Conservation (phyloP, 2,888 invertebrate species). For the Willowsia nigromaculata region DNA sequence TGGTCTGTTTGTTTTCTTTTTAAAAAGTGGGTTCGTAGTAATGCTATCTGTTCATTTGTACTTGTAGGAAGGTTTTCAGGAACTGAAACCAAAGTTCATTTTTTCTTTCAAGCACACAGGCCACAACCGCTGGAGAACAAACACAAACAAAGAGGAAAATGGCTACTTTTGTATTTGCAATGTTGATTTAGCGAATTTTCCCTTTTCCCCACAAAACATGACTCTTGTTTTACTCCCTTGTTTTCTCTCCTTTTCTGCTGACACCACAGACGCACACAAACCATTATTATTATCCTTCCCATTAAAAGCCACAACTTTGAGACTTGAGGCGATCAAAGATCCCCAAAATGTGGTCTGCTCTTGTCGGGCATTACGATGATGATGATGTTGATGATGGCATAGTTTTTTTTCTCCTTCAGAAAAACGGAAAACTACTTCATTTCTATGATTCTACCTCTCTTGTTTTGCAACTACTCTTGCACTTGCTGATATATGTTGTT, state of each 20-base stretch:
- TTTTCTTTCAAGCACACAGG: not conserved
- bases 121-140: too few relatives aligned
- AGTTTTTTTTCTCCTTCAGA: not conserved
- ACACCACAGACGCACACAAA: too few relatives aligned
- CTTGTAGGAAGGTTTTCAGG: too few relatives aligned
- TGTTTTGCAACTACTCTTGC: too few relatives aligned
- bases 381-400: too few relatives aligned
- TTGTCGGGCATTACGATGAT: not conserved
- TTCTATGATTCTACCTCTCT: too few relatives aligned
- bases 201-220: not conserved
- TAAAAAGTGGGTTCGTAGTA: too few relatives aligned
- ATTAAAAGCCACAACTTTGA: not conserved
- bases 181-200: not conserved
- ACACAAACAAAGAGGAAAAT: not conserved
- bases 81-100: too few relatives aligned
- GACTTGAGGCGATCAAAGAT: not conserved
- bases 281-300: not conserved
- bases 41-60: too few relatives aligned
- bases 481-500: too few relatives aligned
- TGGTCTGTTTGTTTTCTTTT: too few relatives aligned
- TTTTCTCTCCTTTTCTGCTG: not conserved
- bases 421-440: too few relatives aligned
- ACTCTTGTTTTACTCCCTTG: not conserved
- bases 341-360: not conserved
- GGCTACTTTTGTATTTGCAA: not conserved